A percentile compares a stretch with the other conserved stretches of the same genome.
Conservation (phyloP, 2,888 invertebrate genomes). For the Phasia obesa region DNA sequence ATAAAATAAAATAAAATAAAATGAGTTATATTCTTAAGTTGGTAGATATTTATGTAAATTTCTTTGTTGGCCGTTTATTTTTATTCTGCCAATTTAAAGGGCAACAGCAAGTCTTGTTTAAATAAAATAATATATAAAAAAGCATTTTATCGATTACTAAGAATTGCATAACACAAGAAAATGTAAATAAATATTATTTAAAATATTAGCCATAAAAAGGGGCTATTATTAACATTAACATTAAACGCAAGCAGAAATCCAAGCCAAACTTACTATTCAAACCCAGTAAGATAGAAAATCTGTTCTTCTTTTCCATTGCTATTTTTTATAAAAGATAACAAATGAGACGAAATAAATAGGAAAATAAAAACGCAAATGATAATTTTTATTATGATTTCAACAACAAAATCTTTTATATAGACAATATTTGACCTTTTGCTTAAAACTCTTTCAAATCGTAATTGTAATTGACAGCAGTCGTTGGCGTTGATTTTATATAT, state of each 20-base stretch:
- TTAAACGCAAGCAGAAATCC: neutral
- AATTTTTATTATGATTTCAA: too few species aligned
- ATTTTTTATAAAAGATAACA: constrained; percentile 6
- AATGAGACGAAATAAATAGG: constrained; percentile 21
- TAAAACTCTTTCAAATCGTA: constrained; percentile 40
- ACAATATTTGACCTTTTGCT: constrained; percentile 51
- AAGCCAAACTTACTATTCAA: neutral
- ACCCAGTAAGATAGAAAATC: neutral
- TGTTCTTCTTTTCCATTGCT: neutral
- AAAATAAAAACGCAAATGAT: neutral
- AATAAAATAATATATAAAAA: constrained; percentile 11
- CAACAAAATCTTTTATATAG: constrained; percentile 5
- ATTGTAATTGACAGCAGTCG: neutral
- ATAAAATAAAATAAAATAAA: constrained; percentile 10
- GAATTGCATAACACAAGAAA: constrained; percentile 38
- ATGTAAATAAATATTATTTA: neutral
- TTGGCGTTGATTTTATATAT: constrained; percentile 30
- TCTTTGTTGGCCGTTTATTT: constrained; percentile 55
- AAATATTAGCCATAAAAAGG: constrained; percentile 20
- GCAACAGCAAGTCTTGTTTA: constrained; percentile 41
- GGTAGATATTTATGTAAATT: constrained; percentile 24
- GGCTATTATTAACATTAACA: neutral
- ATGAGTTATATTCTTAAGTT: neutral
- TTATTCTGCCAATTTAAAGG: constrained; percentile 29
- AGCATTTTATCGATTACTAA: constrained; percentile 46